Percentiles rank a stretch among this genome's conserved stretches.
These are phyloP conservation scores for Muricea muricata DNA, from an alignment of 92 coral and sea anemone genomes.

Conservation along the genomic window DNA sequence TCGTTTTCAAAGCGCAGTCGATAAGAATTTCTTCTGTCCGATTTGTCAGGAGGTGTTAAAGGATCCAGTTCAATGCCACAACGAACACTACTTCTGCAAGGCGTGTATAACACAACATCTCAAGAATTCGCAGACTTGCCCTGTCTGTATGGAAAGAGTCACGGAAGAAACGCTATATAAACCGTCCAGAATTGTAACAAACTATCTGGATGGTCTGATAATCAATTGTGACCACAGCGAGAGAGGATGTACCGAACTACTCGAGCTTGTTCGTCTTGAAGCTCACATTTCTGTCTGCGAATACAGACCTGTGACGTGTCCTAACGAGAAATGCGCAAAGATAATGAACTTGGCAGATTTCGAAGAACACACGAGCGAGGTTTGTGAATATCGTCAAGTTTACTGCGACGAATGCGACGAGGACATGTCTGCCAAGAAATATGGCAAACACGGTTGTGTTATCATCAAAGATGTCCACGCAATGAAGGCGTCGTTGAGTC, in stretches of 20 bases:
- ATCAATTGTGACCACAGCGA: too few species aligned
- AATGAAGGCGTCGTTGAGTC: neutral
- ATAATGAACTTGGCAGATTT: neutral
- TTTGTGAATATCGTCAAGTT: too few species aligned
- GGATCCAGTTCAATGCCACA: constrained; percentile 19
- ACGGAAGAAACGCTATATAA: neutral
- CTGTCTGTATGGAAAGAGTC: too few species aligned
- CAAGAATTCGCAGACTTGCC: too few species aligned
- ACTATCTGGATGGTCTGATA: neutral
- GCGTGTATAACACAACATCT: too few species aligned
- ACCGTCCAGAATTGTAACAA: constrained; percentile 13
- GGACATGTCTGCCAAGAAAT: neutral
- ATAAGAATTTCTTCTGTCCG: constrained; percentile 13
- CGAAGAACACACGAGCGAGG: neutral
- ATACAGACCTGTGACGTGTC: too few species aligned
- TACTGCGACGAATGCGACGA: constrained; percentile 7
- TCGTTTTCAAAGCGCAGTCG: neutral
- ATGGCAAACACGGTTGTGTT: neutral
- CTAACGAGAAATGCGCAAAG: neutral
- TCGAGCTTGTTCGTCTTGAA: neutral
- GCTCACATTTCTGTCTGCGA: neutral
- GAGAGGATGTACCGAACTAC: too few species aligned
- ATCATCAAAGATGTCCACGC: neutral
- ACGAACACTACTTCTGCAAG: too few species aligned
- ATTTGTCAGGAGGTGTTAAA: constrained; percentile 12